Percentiles rank a stretch among this genome's conserved stretches.
Conservation (phyloP, 2,888 invertebrate genomes). For the Lepidonotus clava region DNA sequence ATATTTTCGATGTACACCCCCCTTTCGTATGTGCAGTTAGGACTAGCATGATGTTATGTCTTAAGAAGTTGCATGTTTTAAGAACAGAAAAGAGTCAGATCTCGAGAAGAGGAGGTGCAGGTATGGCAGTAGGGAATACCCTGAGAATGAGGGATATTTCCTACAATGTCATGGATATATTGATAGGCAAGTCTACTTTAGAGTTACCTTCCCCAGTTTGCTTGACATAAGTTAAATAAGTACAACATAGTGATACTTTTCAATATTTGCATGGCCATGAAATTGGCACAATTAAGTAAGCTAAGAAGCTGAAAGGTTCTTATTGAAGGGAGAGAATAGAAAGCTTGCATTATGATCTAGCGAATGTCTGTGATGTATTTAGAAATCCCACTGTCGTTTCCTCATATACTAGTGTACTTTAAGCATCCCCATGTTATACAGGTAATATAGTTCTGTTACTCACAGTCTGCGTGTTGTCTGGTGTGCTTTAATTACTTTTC, state of each 20-base stretch:
- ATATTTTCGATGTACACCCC: background rate
- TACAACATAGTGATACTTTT: background rate
- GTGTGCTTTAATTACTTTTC: background rate
- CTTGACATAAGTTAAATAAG: background rate
- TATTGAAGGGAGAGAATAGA: background rate
- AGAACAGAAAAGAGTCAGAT: background rate
- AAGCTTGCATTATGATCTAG: background rate
- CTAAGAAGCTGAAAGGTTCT: background rate
- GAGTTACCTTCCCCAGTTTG: background rate
- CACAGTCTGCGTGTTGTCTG: background rate
- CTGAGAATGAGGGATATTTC: background rate
- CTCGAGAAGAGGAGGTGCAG: background rate
- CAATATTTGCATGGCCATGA: background rate
- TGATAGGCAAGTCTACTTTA: background rate
- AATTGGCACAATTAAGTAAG: background rate
- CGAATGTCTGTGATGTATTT: constrained; percentile 16
- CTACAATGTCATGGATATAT: background rate
- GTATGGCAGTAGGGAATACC: background rate
- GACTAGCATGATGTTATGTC: background rate
- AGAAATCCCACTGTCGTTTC: background rate
- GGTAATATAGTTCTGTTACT: background rate
- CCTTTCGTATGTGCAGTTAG: background rate
- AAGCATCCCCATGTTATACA: background rate
- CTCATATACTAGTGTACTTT: background rate
- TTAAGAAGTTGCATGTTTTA: background rate